Percentiles rank a stretch among this genome's conserved stretches.
These are phyloP conservation scores for Epistrophe grossulariae DNA, from an alignment of 2,888 invertebrate genomes.

Conservation along the genomic window DNA sequence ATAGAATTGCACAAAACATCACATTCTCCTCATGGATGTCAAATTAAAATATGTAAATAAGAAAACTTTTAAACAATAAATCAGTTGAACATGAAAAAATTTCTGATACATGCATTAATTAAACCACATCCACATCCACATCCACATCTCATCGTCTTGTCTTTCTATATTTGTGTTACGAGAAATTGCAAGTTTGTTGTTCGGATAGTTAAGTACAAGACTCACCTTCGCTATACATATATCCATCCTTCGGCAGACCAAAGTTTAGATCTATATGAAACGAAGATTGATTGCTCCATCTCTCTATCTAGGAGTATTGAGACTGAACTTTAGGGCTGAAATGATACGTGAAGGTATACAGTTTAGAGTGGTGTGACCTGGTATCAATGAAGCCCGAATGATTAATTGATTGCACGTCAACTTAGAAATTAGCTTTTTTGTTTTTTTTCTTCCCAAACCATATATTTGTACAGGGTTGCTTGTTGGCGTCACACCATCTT, in stretches of 20 bases:
- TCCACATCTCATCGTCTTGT: conserved; percentile 5
- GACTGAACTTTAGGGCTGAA: conserved; percentile 40
- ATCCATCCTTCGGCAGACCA: conserved; percentile 1
- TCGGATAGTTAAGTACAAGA: conserved; percentile 37
- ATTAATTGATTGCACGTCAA: conserved; percentile 69
- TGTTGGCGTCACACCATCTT: neutral
- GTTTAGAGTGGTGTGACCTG: conserved; percentile 49
- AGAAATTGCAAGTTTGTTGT: conserved; percentile 18
- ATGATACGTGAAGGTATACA: conserved; percentile 61
- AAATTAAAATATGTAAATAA: neutral
- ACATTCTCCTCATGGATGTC: neutral
- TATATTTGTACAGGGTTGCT: too few species aligned
- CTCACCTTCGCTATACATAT: conserved; percentile 6
- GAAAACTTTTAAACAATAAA: conserved; percentile 44
- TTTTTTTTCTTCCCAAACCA: conserved; percentile 19
- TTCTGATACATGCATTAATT: conserved; percentile 31
- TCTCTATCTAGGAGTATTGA: neutral
- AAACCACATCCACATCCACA: neutral
- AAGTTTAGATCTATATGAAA: conserved; percentile 26
- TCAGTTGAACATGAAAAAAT: conserved; percentile 55
- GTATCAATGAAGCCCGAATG: conserved; percentile 62
- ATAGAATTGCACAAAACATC: neutral
- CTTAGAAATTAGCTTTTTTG: conserved; percentile 58
- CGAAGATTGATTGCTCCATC: conserved; percentile 65
- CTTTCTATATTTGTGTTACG: conserved; percentile 5